Percentiles rank a stretch among this genome's conserved stretches.
Conservation (phyloP, 1,140 invertebrate genomes). For the Meteorus sp. region DNA sequence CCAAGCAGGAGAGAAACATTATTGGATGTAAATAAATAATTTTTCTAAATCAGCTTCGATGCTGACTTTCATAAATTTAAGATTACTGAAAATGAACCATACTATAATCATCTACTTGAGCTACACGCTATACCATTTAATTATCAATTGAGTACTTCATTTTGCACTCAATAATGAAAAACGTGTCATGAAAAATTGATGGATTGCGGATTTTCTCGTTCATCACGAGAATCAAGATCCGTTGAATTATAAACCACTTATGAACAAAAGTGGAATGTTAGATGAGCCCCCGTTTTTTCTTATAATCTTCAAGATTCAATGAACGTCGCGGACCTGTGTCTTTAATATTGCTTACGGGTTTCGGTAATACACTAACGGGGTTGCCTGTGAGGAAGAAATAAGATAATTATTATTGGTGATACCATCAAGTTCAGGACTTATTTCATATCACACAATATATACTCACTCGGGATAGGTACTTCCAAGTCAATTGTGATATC, state of each 20-base stretch:
- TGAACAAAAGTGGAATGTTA: constrained; percentile 54
- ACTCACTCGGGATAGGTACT: constrained; percentile 76
- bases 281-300: constrained; percentile 93
- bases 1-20: too few species aligned
- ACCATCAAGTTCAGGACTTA: not conserved
- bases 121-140: too few species aligned
- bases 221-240: not conserved
- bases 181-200: too few species aligned
- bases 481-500: constrained; percentile 94
- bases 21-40: too few species aligned
- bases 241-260: not conserved
- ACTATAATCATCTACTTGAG: too few species aligned
- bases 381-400: constrained; percentile 62
- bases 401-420: constrained; percentile 23
- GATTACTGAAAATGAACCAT: too few species aligned
- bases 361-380: constrained; percentile 73
- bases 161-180: too few species aligned
- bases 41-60: too few species aligned
- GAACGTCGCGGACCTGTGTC: constrained; percentile 84
- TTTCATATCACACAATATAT: constrained; percentile 3
- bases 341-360: constrained; percentile 71
- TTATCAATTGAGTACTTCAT: too few species aligned
- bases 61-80: too few species aligned
- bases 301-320: constrained; percentile 95
- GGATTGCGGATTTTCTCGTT: too few species aligned